Base-by-base conservation (phyloP, 2,888 invertebrate species). In the Troides oblongomaculatus region DNA sequence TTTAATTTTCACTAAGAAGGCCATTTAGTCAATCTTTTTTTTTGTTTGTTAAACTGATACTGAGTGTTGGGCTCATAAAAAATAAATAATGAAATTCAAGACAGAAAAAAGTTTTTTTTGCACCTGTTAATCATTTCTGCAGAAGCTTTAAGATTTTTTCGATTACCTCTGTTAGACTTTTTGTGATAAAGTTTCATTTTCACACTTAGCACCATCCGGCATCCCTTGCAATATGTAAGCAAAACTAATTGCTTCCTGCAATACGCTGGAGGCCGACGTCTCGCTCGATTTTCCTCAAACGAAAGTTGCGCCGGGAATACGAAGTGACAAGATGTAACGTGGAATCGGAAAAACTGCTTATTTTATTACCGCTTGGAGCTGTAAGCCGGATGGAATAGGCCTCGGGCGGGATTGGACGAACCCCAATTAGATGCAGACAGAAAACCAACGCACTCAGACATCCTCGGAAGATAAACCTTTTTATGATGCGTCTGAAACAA, bases 331-430 rank as follows among this genome's bases (percentile, higher is more conserved):
- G 85, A 87, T 87, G 89, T 88, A 89, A 85, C 84, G 84, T 83
- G 76, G 84, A 89, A 88, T 89, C 86, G 86, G 86, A 88, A 89
- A 88, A 90, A 91, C 90, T 90, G 90, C 89, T 91, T 90, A 91
- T 90, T 92, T 92, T 89, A 90, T 90, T 87, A 84, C 83, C 77
- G 78, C 78, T 77, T 77, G 74, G 82, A 84, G 83, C 84, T 84
- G 83, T 81, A 82, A 84, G 83, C 82, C 84, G 85, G 83, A 83
- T 83, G 78, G 86, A 79, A 81, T 81, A 81, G 84, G 84, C 85
- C 81, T 79, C 80, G 78, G 76, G 79, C 77, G 79, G 79, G 81
- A 84, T 82, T 81, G 84, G 78, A 75, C 78, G 78, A 79, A 81
- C 83, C 85, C 82, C 84, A 84, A 87, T 88, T 85, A 87, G 83